Evolutionary conservation across 2,888 invertebrate genomes (phyloP), one percentile per base, ranked within the genome.

Genomic region (Lymantria dispar): DNA sequence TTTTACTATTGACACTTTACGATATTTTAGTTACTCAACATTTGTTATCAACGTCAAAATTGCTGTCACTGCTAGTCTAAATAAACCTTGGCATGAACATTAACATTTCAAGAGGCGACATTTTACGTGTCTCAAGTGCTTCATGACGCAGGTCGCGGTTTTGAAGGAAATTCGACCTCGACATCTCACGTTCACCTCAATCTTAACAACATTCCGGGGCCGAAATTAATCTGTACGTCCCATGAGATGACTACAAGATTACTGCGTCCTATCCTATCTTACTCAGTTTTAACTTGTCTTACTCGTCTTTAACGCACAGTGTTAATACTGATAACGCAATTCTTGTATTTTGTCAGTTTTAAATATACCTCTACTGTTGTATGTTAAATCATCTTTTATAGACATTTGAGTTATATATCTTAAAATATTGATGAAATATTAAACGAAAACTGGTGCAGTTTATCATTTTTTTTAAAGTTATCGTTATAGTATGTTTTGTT

Each of bases 181-280:
- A 56, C 56, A 45, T 53, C 54, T 53, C 56, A 58, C 57, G 58
- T 54, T 58, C 51, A 47, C 47, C 12, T 49, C 51, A 53, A 76
- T 73, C 65, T 72, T 65, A 64, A 60, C 68, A 67, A 64, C 64
- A 71, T 69, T 76, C 55, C 62, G 45, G 56, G 54, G 62, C 53
- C 59, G 56, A 74, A 78, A 78, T 79, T 77, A 77, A 73, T 77
- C 68, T 64, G 49, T 52, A 56, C 22, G 52, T 54, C 64, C 58
- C 62, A 57, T 56, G 62, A 59, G 70, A 31, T 11, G 37, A 55
- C 63, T 49, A 54, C 41, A 46, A 56, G 45, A 56, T 62, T 58
- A 56, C 31, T 45, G 14, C 43, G 48, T 49, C 46, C 48, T 52
- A 48, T 30, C 43, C 30, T 45, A 37, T 50, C 43, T 47, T 47